Base-by-base conservation (phyloP, 2,888 invertebrate genomes). In the Brassicogethes aeneus region DNA sequence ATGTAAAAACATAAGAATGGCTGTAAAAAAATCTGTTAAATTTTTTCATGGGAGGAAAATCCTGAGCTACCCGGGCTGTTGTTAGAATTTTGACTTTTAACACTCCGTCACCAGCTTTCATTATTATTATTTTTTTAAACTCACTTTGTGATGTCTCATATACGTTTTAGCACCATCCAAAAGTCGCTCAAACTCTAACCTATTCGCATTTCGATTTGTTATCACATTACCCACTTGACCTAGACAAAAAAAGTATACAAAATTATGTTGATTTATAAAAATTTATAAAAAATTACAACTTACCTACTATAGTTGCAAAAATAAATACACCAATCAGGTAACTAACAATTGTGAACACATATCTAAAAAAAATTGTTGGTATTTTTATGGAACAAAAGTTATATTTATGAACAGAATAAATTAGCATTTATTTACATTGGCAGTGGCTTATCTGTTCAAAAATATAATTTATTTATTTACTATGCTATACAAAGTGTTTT, bases 141-240 rank as follows among this genome's bases (percentile, higher is more conserved):
- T 62, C 67, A 81, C 82, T 73, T 94, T 94, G 70, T 95, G 95
- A 66, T 94, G 92, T 54, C 94, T 76, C 95, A 96, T 96, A 62
- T 95, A 96, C 16, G 92, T 87, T 69, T 96, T 96, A 46, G 95
- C 95, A 41, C 94, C 94, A 66, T 96, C 95, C 62, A 95, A 70
- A 17, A 95, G 77, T 48, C 94, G 73, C 70, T 96, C 95, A 61
- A 95, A 95, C 71, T 95, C 95, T 57, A 94, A 75, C 37, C 95
- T 79, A 69, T 93, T 94, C 35, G 95, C 95, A 67, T 95, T 96
- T 55, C 94, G 79, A 71, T 96, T 96, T 38, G 93, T 94, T 69
- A 95, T 95, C 60, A 95, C 94, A 70, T 94, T 95, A 51, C 95
- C 95, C 39, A 96, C 95, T 78, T 96, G 95, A 39, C 95, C 82